phyloP scores from a whole-genome alignment of 2,888 invertebrate genomes.

The Plagodis pulveraria region DNA sequence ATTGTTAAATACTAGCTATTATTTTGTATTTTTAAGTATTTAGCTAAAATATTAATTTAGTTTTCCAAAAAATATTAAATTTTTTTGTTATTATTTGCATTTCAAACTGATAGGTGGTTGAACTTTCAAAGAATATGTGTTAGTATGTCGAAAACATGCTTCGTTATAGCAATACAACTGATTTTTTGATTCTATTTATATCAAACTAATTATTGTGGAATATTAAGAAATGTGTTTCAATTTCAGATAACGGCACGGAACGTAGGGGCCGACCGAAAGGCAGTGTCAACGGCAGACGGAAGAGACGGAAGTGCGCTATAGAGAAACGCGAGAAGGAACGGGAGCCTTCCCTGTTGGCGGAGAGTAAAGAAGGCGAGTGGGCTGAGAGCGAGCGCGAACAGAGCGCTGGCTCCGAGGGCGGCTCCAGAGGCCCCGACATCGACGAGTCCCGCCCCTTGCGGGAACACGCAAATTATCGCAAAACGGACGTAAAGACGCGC shows the following conservation, averaged over 20 bases:
- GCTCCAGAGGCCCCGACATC: conserved; percentile 69
- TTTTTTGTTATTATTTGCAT: no score
- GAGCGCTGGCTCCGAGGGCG: conserved; percentile 60
- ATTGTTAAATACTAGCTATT: no score
- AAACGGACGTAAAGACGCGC: conserved; percentile 81
- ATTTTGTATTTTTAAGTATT: no score
- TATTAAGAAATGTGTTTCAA: conserved; percentile 1
- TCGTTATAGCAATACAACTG: no score
- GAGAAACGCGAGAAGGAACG: conserved; percentile 74
- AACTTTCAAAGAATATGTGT: no score
- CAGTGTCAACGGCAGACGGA: conserved; percentile 64
- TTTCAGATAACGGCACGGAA: conserved; percentile 72
- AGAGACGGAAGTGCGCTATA: conserved; percentile 64
- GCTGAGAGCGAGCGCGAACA: conserved; percentile 69
- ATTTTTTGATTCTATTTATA: no score
- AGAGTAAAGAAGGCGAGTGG: conserved; percentile 78
- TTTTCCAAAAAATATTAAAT: no score
- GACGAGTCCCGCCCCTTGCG: conserved; percentile 53
- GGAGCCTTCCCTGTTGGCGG: conserved; percentile 73
- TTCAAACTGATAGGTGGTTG: no score
- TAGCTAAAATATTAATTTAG: no score
- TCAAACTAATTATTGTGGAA: neutral
- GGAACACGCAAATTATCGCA: conserved; percentile 60
- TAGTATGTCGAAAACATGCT: no score
- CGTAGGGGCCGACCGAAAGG: conserved; percentile 76